A percentile compares a stretch with the other conserved stretches of the same genome.
Evolutionary conservation across 1,140 invertebrate species (phyloP).

Genomic region (Apocrypta bakeri): DNA sequence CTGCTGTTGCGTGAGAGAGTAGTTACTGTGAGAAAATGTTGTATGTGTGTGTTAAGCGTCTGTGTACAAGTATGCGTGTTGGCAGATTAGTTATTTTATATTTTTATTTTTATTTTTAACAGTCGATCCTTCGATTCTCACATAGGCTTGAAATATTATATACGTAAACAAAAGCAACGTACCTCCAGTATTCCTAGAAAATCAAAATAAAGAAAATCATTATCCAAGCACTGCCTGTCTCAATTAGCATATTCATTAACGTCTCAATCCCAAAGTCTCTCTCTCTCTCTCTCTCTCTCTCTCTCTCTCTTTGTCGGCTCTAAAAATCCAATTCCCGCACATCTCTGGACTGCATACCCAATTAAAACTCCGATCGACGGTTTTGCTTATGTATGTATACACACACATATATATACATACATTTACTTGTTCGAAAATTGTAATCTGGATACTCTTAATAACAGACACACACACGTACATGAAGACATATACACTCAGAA

Average conservation of each 20-base stretch:
- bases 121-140: no score
- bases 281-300: not conserved
- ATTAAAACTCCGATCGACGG: no score
- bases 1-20: no score
- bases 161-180: not conserved
- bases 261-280: not conserved
- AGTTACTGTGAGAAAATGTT: not conserved
- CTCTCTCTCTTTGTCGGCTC: no score
- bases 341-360: not conserved
- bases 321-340: not conserved
- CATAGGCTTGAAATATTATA: no score
- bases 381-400: no score
- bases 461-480: no score
- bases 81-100: no score
- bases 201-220: not conserved
- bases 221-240: not conserved
- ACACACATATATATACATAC: no score
- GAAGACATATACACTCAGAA: no score
- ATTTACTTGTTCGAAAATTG: not conserved
- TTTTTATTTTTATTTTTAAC: no score
- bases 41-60: no score
- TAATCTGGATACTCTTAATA: not conserved
- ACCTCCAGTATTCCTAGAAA: not conserved
- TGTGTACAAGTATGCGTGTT: not conserved
- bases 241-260: conserved; percentile 2